Evolutionary conservation across 2,888 invertebrate genomes (phyloP).

Genomic region (Nephrotoma appendiculata): DNA sequence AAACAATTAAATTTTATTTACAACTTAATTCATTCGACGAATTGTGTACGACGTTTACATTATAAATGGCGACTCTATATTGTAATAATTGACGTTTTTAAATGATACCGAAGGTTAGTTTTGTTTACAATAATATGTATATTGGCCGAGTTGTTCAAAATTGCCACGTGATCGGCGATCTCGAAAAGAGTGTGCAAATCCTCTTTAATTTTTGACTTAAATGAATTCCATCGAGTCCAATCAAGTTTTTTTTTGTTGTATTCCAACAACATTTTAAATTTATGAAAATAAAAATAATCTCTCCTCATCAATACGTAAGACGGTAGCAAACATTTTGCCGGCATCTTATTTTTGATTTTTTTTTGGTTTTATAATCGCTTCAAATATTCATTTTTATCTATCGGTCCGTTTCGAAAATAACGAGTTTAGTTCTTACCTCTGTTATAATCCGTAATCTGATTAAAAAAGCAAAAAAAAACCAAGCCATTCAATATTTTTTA

Average conservation of each 20-base stretch:
- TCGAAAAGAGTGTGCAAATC: not conserved
- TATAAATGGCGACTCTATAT: not conserved
- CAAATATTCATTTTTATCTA: not conserved
- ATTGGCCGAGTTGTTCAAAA: not conserved
- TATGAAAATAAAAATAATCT: not conserved
- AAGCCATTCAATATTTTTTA: not conserved
- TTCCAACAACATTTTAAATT: not conserved
- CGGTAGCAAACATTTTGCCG: not conserved
- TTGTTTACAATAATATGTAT: too few relatives aligned
- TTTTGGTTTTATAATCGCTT: not conserved
- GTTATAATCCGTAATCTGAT: not conserved
- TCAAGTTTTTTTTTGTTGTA: not conserved
- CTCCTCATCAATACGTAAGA: not conserved
- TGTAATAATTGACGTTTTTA: too few relatives aligned
- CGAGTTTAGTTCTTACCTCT: not conserved
- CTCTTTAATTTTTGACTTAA: not conserved
- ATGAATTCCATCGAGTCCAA: not conserved
- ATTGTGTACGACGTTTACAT: not conserved
- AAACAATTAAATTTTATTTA: not conserved
- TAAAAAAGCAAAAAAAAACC: not conserved
- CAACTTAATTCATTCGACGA: not conserved
- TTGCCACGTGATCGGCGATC: not conserved
- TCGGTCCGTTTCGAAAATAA: not conserved
- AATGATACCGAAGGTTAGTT: too few relatives aligned
- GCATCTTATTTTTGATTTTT: not conserved